A percentile compares a stretch with the other conserved stretches of the same genome.
Evolutionary conservation across 2,888 invertebrate species (phyloP).

Genomic region (Cybosia mesomella): DNA sequence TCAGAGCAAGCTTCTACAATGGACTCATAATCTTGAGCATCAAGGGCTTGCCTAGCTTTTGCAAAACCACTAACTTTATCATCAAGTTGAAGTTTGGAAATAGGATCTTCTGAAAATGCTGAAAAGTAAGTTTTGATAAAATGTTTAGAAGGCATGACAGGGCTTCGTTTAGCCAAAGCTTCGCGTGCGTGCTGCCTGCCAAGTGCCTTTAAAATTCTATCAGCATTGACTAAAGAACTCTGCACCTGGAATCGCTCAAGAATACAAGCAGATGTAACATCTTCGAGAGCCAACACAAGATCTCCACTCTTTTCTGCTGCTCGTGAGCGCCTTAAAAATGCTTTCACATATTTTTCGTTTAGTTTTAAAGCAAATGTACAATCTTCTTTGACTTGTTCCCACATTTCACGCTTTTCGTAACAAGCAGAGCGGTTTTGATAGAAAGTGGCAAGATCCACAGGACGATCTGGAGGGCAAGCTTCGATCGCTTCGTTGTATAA

Average conservation of each 20-base stretch:
- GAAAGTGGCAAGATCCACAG: slow-evolving; percentile 94
- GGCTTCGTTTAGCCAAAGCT: slow-evolving; percentile 89
- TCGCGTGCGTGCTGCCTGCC: slow-evolving; percentile 92
- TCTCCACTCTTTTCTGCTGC: slow-evolving; percentile 94
- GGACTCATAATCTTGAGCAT: slow-evolving; percentile 91
- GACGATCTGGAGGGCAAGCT: slow-evolving; percentile 91
- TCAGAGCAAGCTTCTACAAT: slow-evolving; percentile 93
- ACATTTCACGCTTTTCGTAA: slow-evolving; percentile 96
- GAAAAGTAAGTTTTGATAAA: slow-evolving; percentile 95
- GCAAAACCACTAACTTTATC: slow-evolving; percentile 88
- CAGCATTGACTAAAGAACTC: slow-evolving; percentile 93
- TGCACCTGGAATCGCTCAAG: slow-evolving; percentile 95
- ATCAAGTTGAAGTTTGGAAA: slow-evolving; percentile 86
- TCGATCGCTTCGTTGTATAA: slow-evolving; percentile 98
- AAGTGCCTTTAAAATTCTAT: slow-evolving; percentile 94
- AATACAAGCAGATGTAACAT: slow-evolving; percentile 97
- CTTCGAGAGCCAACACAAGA: slow-evolving; percentile 94
- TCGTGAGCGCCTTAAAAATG: slow-evolving; percentile 93
- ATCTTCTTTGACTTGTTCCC: slow-evolving; percentile 94
- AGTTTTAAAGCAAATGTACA: slow-evolving; percentile 94
- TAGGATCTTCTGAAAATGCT: slow-evolving; percentile 95
- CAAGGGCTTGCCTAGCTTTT: slow-evolving; percentile 90
- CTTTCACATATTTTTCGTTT: slow-evolving; percentile 95
- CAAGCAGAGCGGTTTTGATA: slow-evolving; percentile 99
- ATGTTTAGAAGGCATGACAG: slow-evolving; percentile 93